Evolutionary conservation across 35 echinoderm and acorn worm species (phyloP).

Genomic region (Stichopus chloronotus): DNA sequence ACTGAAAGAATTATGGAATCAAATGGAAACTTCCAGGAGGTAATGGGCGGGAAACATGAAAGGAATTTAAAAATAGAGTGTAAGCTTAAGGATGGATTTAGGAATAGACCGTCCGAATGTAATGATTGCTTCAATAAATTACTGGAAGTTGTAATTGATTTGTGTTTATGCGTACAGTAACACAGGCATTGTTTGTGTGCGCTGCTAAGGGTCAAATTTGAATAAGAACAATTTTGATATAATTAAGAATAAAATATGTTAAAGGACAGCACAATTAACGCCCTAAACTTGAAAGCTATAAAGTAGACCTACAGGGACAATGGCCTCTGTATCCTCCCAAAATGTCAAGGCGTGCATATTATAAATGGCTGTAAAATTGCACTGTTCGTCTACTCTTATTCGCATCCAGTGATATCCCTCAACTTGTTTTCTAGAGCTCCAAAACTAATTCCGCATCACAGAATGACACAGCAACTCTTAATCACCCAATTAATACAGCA

Average conservation of each 20-base stretch:
- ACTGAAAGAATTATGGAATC: neutral
- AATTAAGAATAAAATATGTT: neutral
- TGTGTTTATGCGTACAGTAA: neutral
- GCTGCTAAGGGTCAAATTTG: neutral
- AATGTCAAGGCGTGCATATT: neutral
- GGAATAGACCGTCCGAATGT: too few species aligned
- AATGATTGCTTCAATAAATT: too few species aligned
- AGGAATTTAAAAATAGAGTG: neutral
- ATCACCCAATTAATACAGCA: too few species aligned
- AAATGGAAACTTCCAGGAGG: neutral
- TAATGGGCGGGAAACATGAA: neutral
- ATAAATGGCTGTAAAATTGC: neutral
- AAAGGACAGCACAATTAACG: too few species aligned
- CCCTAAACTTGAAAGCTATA: too few species aligned
- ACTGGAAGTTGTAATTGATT: neutral
- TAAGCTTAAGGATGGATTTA: neutral
- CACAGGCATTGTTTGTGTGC: neutral
- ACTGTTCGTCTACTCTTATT: neutral
- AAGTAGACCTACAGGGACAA: neutral
- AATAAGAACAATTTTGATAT: neutral
- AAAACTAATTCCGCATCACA: neutral
- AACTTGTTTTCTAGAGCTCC: neutral
- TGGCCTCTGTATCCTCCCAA: neutral
- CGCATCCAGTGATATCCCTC: neutral
- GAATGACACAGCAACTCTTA: too few species aligned